Base-by-base conservation (phyloP, 2,888 invertebrate species). In the Biston betularia region DNA sequence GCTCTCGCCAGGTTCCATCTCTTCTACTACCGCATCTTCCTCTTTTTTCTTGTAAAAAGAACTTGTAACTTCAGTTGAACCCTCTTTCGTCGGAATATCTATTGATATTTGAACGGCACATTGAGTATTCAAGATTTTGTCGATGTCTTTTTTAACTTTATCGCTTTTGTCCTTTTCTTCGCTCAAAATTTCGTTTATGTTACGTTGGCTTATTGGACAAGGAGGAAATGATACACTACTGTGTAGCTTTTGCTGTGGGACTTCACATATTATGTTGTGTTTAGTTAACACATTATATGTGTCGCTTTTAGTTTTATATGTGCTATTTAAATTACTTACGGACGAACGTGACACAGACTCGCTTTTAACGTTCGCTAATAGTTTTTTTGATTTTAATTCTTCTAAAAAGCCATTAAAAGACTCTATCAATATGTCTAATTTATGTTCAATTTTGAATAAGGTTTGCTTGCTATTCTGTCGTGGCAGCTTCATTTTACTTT, bases 51-150 rank as follows among this genome's bases (percentile, higher is more conserved):
- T 80, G 3, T 75, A 77, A 6, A 84, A 66, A 7, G 88, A 88
- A 35, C 76, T 77, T 1, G 85, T 85, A 15, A 88, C 83, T 77
- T 87, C 86, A 33, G 87, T 88, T n/a, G 83, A 80, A 49, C 77
- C 70, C 9, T 92, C 90, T 76, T 71, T 87, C 0, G 87, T 90
- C 1, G 89, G 88, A 57, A 86, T 80, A 67, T 88, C 86, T 44
- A 85, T 79, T 34, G 77, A 75, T 45, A 87, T 78, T 68, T 84
- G 79, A 40, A 82, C 75, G 12, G 83, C 74, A 67, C 82, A 77
- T 14, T 78, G 75, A 33, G 72, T 58, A n/a, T 73, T 77, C 14
- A 88, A 64, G 38, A 84, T 79, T 48, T 82, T 76, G 15, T 82
- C 81, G 35, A 88, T 82, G 44, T 86, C 82, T 62, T 65, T 79